Base-by-base conservation (phyloP, 2,113 vertebrate genomes). In the Ceyx cyanopectus region DNA sequence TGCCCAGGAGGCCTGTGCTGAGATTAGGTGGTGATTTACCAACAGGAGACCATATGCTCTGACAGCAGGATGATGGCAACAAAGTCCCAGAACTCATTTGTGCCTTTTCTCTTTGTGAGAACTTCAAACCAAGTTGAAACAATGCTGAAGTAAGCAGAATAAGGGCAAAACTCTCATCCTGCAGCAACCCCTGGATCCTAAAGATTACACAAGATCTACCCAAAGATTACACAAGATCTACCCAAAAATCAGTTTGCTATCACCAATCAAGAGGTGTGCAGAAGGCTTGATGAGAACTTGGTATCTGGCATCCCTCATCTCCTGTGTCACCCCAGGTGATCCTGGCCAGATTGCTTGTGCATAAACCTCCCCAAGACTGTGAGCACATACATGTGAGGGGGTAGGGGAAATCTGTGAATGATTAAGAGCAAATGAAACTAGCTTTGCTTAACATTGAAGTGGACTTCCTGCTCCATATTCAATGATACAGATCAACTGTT, bases 341-440 rank as follows among this genome's bases (percentile, higher is more conserved):
- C 26, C 51, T 69, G 56, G 50, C 27, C 54, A 57, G 34, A 17
- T 12, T 40, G n/a, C 41, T 43, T 24, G 15, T 8, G 13, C 10
- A 14, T 22, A 65, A 37, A 66, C 9, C 21, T 69, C 37, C 50
- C 77, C 0, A 0, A 66, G 30, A 21, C 43, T 32, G 5, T 74
- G 60, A 73, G 46, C 14, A 27, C 12, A 6, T 2, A 5, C 30
- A 12, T 78, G 29, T 70, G 12, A 34, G 13, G 7, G 14, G 6
- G 11, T 30, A 58, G 18, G 16, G 30, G 7, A 50, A 77, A 66
- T 48, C 7, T 85, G 15, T 80, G 76, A 63, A 30, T 26, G 13
- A 23, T 5, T 26, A 67, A 54, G 40, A 63, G 14, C 1, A 10
- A 63, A 15, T 67, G 50, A 83, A 86, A 66, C 21, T 12, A 90